phyloP scores from a whole-genome alignment of 1,140 invertebrate genomes.

The Muscidifurax raptorellus region DNA sequence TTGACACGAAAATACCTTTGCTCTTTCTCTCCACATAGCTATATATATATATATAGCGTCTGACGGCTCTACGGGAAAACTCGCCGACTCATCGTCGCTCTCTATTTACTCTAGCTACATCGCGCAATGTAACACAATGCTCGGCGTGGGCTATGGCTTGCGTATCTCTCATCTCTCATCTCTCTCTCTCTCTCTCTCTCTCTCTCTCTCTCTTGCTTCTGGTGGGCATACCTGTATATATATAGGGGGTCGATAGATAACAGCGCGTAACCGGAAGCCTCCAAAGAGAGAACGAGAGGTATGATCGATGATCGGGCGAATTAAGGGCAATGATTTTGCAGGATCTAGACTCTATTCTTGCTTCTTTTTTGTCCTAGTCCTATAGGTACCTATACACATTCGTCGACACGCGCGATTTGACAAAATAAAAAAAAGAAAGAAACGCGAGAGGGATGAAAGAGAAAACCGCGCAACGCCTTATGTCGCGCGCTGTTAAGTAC shows the following conservation, averaged over 20 bases:
- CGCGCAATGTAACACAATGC: not conserved
- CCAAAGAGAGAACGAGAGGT: too few relatives aligned
- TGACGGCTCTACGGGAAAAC: constrained; percentile 13
- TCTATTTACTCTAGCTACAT: constrained; percentile 24
- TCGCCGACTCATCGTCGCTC: constrained; percentile 37
- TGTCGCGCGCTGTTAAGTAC: constrained; percentile 50
- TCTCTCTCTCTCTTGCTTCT: too few relatives aligned
- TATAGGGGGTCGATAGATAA: not conserved
- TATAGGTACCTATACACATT: too few relatives aligned
- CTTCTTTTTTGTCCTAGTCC: not conserved
- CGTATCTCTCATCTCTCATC: not conserved
- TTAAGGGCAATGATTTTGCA: constrained; percentile 64
- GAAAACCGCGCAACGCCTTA: constrained; percentile 52
- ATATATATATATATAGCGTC: not conserved
- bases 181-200: too few relatives aligned
- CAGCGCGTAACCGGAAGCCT: not conserved
- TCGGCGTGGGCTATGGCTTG: not conserved
- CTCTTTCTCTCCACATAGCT: not conserved
- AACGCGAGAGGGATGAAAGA: not conserved
- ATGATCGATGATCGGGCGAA: constrained; percentile 58
- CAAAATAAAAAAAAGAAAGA: constrained; percentile 50
- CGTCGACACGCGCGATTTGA: constrained; percentile 53
- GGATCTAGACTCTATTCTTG: constrained; percentile 43
- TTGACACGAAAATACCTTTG: too few relatives aligned
- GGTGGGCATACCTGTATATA: not conserved